Base-by-base conservation (phyloP, 2,797 vertebrate genomes). In the Sus cebifrons region DNA sequence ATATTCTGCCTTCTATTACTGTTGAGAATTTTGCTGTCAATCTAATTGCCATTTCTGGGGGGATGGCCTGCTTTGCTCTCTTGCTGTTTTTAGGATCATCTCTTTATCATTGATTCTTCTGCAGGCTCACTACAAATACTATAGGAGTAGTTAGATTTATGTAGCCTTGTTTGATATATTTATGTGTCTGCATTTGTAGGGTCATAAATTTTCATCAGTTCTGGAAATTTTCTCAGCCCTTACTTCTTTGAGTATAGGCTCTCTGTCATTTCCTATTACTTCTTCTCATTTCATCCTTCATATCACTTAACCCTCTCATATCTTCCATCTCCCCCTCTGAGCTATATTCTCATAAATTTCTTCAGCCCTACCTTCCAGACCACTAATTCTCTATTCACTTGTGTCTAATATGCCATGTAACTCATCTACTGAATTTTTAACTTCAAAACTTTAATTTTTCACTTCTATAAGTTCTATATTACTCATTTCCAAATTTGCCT, bases 361-460 rank as follows among this genome's bases (percentile, higher is more conserved):
- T 56, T 91, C n/a, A 62, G 18, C 27, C 32, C n/a, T 67, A 18
- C 27, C 64, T 92, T 98, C 56, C n/a, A 79, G 75, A 91, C 91
- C 78, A 93, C 23, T 8, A 54, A 89, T 86, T 89, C 54, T 92
- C 94, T 85, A 56, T 92, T 92, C 74, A 52, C 0, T 79, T 92
- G 29, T 86, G 14, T 91, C 91, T 92, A 91, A 67, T 74, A 18
- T 78, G 11, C 36, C 94, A 0, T 92, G 92, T 82, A 78, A 75
- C 23, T 6, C n/a, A 92, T 10, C 49, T 11, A 77, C 40, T 49
- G 54, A 78, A 86, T 54, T 81, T 94, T 92, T 71, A 90, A 92
- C 44, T 85, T 93, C 73, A 81, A 58, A 20, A 74, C n/a, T 4
- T 16, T 79, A 89, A 21, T 73, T 83, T 79, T 91, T 95, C n/a